Conservation (phyloP, 2,113 vertebrate genomes). For the Bos javanicus region DNA sequence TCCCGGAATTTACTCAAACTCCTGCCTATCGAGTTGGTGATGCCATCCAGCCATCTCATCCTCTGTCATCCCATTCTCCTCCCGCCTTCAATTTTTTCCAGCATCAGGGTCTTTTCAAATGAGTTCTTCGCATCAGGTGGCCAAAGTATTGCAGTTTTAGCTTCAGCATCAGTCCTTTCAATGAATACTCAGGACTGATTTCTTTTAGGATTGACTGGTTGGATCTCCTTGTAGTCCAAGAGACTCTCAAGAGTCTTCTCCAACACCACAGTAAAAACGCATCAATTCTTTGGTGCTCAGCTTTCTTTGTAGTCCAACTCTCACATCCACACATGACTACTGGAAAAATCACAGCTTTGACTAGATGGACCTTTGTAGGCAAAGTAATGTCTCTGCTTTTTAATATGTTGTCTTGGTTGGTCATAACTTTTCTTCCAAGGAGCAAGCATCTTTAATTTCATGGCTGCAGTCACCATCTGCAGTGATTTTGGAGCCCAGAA, state of each 20-base stretch:
- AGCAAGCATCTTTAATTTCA: too few relatives aligned
- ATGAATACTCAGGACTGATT: background rate
- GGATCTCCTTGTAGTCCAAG: background rate
- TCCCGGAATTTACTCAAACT: background rate
- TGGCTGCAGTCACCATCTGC: too few relatives aligned
- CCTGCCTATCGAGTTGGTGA: background rate
- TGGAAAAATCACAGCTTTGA: background rate
- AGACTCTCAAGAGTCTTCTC: background rate
- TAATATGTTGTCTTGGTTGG: background rate
- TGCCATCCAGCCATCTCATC: background rate
- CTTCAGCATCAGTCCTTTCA: background rate
- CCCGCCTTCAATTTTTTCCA: background rate
- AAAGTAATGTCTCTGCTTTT: background rate
- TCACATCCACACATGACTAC: background rate
- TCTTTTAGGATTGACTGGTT: background rate
- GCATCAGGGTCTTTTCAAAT: background rate
- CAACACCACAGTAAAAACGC: background rate
- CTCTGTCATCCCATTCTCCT: background rate
- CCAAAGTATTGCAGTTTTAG: background rate
- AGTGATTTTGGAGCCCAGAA: too few relatives aligned
- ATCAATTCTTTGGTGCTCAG: background rate
- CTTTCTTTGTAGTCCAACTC: background rate
- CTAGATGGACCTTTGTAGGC: background rate
- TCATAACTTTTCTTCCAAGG: too few relatives aligned
- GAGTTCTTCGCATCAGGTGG: background rate